Base-by-base conservation (phyloP, 2,797 vertebrate species). In the Aeoliscus strigatus region DNA sequence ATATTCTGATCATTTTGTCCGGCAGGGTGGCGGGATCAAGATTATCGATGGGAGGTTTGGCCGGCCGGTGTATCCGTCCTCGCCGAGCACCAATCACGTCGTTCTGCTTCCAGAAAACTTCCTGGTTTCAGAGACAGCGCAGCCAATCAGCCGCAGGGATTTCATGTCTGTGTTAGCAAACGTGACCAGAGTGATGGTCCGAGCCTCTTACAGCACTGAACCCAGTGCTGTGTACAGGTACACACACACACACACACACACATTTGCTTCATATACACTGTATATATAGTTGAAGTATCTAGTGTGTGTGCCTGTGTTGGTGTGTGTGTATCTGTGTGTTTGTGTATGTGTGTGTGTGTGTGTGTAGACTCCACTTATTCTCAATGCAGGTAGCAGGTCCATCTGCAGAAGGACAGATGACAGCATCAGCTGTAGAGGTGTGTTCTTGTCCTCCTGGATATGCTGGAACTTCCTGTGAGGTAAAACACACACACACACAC, bases 391-490 rank as follows among this genome's bases (percentile, higher is more conserved):
- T 73, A 27, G 76, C 77, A 18, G 40, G 62, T 61, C 73, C 74
- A 8, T 40, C 58, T 24, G 70, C 70, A 62, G 69, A 18, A 31
- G 81, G 40, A 70, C 81, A 80, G 38, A 74, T 48, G 12, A 31
- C 46, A 18, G 93, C 94, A 1, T 52, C 76, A 14, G 83, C 88
- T 38, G 92, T 98, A 39, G 96, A 97, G 70, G 46, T 90, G 27
- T 98, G 96, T 53, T 86, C 86, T 4, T 98, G 96, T 73, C 93
- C 96, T 37, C 69, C 75, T 2, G 91, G 91, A 26, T 97, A 93
- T 28, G 81, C 52, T 38, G 95, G 96, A 26, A 91, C 90, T 5
- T 98, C 96, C 2, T 98, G 96, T 69, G 94, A 98, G 86, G n/a
- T n/a, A n/a, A n/a, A n/a, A n/a, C n/a, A n/a, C n/a, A n/a, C n/a